A percentile compares a stretch with the other conserved stretches of the same genome.
phyloP scores from a whole-genome alignment of 2,113 vertebrate species.

The Tympanuchus pallidicinctus region DNA sequence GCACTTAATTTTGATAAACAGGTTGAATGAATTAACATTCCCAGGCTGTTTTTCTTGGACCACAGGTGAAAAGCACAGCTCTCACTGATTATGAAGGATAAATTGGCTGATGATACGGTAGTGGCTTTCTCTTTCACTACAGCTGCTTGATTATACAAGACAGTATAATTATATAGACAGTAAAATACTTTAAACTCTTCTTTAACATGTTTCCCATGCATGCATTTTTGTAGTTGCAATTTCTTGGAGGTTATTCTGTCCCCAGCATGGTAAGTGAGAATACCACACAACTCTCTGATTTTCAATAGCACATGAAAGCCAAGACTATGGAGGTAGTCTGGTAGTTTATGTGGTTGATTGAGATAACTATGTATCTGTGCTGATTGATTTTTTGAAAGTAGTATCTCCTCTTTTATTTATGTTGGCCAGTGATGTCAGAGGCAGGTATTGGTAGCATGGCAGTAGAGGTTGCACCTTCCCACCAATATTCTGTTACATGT shows the following conservation, averaged over 20 bases:
- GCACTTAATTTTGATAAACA: slow-evolving; percentile 19
- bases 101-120: neutral
- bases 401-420: too few species aligned
- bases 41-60: neutral
- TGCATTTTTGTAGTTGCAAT: neutral
- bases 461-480: too few species aligned
- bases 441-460: too few species aligned
- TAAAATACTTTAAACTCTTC: neutral
- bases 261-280: neutral
- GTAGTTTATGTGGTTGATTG: neutral
- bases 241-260: neutral
- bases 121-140: neutral
- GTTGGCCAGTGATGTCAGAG: too few species aligned
- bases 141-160: neutral
- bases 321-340: neutral
- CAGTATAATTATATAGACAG: neutral
- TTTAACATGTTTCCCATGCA: neutral
- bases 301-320: neutral
- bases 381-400: neutral
- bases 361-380: neutral
- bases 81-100: neutral
- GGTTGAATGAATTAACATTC: slow-evolving; percentile 2
- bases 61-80: neutral
- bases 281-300: neutral
- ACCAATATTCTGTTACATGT: too few species aligned